phyloP scores from a whole-genome alignment of 2,113 vertebrate species.

The Furnarius figulus region DNA sequence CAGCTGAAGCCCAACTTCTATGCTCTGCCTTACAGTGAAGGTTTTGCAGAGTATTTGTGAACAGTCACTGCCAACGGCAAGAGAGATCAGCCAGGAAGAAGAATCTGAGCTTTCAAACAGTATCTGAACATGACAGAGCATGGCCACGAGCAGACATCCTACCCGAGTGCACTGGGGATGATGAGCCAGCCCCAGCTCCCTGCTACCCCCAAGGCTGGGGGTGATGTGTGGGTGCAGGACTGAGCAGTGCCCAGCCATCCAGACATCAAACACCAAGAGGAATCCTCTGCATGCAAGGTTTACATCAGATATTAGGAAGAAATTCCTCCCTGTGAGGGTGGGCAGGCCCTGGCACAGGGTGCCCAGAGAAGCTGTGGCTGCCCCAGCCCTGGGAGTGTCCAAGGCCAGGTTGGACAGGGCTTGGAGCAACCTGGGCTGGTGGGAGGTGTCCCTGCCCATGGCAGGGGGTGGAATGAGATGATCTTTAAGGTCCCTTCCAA shows the following conservation, averaged over 20 bases:
- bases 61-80: neutral
- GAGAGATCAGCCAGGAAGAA: neutral
- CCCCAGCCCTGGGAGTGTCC: neutral
- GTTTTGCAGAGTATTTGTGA: neutral
- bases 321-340: neutral
- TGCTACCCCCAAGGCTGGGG: too few species aligned
- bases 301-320: neutral
- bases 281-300: neutral
- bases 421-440: neutral
- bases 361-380: neutral
- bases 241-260: accelerated
- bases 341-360: neutral
- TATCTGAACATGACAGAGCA: accelerated
- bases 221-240: accelerated
- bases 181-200: accelerated
- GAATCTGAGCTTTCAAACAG: neutral
- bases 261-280: neutral
- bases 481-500: neutral
- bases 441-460: neutral
- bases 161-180: accelerated
- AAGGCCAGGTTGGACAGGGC: accelerated
- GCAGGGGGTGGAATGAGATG: neutral
- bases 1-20: neutral
- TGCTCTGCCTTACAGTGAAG: accelerated
- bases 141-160: accelerated